Evolutionary conservation across 1,140 invertebrate species (phyloP).

Genomic region (Neotoxoptera formosana): DNA sequence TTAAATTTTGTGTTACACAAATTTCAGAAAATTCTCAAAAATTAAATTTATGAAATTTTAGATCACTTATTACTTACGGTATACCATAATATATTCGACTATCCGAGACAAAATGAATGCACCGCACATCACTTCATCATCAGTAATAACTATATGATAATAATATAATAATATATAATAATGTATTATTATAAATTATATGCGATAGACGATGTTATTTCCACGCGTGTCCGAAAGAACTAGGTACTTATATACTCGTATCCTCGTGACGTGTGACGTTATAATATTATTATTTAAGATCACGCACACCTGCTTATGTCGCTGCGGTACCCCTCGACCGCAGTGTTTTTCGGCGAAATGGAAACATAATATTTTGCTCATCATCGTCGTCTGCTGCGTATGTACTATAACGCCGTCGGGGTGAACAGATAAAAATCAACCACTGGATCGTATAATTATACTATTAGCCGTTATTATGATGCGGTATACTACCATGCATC

Average conservation of each 20-base stretch:
- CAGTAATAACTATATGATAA: too few relatives aligned
- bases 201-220: neutral
- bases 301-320: neutral
- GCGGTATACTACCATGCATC: neutral
- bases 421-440: neutral
- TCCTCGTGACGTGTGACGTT: neutral
- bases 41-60: too few relatives aligned
- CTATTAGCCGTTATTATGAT: neutral
- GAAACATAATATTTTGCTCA: neutral
- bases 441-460: neutral
- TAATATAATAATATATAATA: too few relatives aligned
- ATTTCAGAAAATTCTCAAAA: too few relatives aligned
- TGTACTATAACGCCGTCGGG: neutral
- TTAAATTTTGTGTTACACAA: too few relatives aligned
- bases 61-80: too few relatives aligned
- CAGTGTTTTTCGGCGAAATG: neutral
- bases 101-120: neutral
- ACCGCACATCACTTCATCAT: neutral
- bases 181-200: neutral
- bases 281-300: neutral
- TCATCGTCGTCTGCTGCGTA: neutral
- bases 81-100: neutral
- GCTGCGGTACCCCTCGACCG: neutral
- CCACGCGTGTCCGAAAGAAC: neutral
- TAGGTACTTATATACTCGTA: neutral